These are phyloP conservation scores for Albula glossodonta DNA, from an alignment of 2,113 vertebrate species.

Conservation along the genomic window DNA sequence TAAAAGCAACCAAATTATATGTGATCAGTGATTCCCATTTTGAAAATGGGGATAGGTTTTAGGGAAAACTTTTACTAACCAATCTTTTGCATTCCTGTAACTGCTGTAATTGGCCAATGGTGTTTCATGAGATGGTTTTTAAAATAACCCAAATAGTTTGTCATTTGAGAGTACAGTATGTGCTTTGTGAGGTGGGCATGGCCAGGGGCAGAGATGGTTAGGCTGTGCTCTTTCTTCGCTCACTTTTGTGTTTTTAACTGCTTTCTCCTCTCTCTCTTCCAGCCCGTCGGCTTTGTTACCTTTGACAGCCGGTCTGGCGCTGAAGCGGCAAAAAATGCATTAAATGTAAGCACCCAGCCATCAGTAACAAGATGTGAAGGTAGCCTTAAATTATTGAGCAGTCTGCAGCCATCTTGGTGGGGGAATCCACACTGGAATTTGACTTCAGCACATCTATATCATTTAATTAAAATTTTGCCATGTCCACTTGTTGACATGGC, in stretches of 20 bases:
- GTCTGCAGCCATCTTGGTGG: background rate
- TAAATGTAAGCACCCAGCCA: slow-evolving; percentile 82
- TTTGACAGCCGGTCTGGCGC: slow-evolving; percentile 94
- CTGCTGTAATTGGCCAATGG: background rate
- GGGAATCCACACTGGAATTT: background rate
- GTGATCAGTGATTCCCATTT: too few relatives aligned
- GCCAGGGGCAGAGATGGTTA: too few relatives aligned
- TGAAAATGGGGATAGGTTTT: too few relatives aligned
- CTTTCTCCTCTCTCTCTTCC: slow-evolving; percentile 53
- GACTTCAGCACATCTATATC: background rate
- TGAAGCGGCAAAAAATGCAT: slow-evolving; percentile 93
- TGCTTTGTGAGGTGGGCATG: background rate
- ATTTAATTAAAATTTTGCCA: background rate
- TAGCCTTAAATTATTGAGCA: background rate
- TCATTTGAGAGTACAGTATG: background rate
- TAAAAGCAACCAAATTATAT: too few relatives aligned
- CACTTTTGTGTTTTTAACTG: background rate
- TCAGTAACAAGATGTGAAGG: slow-evolving; percentile 22
- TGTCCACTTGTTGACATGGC: background rate
- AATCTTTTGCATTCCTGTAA: background rate
- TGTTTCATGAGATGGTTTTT: too few relatives aligned
- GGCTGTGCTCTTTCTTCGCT: too few relatives aligned
- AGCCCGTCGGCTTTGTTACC: slow-evolving; percentile 99
- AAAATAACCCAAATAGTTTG: background rate
- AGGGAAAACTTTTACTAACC: too few relatives aligned